A percentile compares a stretch with the other conserved stretches of the same genome.
phyloP scores from a whole-genome alignment of 2,888 invertebrate genomes.

The Sarcophaga subvicina region DNA sequence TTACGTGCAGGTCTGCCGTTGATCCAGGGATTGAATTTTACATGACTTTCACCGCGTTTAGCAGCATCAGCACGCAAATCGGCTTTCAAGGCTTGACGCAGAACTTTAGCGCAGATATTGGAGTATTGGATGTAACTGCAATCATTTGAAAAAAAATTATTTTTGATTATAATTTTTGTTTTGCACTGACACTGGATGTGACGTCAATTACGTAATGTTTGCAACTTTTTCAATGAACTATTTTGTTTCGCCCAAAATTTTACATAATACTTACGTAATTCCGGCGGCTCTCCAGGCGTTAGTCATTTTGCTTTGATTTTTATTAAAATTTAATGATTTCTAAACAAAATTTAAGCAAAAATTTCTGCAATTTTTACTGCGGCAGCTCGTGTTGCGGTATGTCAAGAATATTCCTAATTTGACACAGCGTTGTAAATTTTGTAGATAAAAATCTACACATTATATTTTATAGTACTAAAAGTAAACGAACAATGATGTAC shows the following conservation, averaged over 20 bases:
- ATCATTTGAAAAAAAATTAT: constrained; percentile 16
- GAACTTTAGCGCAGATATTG: constrained; percentile 93
- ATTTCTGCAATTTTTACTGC: constrained; percentile 20
- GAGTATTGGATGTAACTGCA: constrained; percentile 97
- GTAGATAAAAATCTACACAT: not conserved
- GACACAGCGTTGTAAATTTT: constrained; percentile 31
- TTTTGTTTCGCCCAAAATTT: not conserved
- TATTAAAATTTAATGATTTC: constrained; percentile 45
- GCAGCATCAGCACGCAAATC: constrained; percentile 88
- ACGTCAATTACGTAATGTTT: constrained; percentile 69
- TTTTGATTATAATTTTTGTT: not conserved
- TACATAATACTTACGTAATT: constrained; percentile 87
- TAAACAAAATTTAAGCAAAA: constrained; percentile 43
- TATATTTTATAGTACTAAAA: not conserved
- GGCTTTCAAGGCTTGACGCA: constrained; percentile 91
- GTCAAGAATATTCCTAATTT: constrained; percentile 35
- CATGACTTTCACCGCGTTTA: constrained; percentile 88
- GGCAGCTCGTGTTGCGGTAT: constrained; percentile 45
- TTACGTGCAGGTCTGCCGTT: constrained; percentile 94
- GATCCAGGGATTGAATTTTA: constrained; percentile 94
- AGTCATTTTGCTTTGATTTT: constrained; percentile 85
- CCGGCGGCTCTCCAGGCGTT: constrained; percentile 90
- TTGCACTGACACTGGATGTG: constrained; percentile 17
- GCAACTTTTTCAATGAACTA: not conserved
- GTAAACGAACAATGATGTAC: not conserved